Evolutionary conservation across 1,140 invertebrate species (phyloP).

Genomic region (Tenebrio molitor): DNA sequence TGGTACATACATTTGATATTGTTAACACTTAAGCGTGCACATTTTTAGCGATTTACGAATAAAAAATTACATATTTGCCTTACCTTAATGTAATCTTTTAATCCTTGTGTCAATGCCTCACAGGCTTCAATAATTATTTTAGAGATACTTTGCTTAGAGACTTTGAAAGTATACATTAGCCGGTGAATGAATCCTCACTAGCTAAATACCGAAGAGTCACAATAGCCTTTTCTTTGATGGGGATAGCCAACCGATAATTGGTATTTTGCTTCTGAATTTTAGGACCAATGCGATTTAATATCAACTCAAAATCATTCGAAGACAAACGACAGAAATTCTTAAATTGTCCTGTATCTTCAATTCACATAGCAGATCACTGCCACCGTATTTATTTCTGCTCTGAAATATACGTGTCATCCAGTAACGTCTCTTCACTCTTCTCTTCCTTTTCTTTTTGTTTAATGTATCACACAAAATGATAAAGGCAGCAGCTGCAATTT

Average conservation of each 20-base stretch:
- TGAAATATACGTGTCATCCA: constrained; percentile 14
- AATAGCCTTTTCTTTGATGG: background rate
- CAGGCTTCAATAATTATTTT: background rate
- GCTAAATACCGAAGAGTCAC: constrained; percentile 16
- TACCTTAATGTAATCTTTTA: background rate
- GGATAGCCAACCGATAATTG: background rate
- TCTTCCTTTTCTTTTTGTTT: background rate
- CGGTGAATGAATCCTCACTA: background rate
- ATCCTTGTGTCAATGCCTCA: background rate
- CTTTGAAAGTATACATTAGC: background rate
- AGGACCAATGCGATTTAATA: constrained; percentile 7
- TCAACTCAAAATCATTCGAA: constrained; percentile 5
- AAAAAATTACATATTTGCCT: background rate
- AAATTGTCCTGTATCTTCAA: background rate
- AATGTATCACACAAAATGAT: background rate
- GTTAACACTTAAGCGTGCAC: background rate
- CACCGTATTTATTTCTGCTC: background rate
- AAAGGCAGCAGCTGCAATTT: background rate
- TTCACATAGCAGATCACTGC: background rate
- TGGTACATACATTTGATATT: background rate
- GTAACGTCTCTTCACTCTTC: constrained; percentile 4
- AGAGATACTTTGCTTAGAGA: background rate
- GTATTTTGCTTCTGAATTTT: constrained; percentile 25
- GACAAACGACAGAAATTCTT: background rate
- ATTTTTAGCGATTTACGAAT: too few relatives aligned